These are phyloP conservation scores for Agriopis marginaria DNA, from an alignment of 2,888 invertebrate species.

Conservation along the genomic window DNA sequence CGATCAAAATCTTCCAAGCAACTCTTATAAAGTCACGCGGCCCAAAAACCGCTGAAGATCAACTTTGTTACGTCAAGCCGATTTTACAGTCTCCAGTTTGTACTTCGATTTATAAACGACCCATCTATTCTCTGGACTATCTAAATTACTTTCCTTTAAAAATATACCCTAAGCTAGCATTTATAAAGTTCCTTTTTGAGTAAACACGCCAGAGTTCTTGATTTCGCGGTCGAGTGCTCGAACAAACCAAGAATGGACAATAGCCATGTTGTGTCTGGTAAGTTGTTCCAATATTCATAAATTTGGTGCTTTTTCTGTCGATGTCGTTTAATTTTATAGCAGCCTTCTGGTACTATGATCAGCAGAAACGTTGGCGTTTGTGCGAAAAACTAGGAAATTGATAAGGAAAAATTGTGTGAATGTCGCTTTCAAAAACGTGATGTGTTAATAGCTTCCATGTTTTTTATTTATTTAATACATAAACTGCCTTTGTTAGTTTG, in stretches of 20 bases:
- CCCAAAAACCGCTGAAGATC: conserved; percentile 28
- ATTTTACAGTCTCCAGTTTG: conserved; percentile 51
- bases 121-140: conserved; percentile 39
- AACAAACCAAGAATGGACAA: conserved; percentile 56
- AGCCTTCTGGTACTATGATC: conserved; percentile 19
- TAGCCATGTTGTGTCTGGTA: conserved; percentile 47
- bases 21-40: conserved; percentile 6
- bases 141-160: not conserved
- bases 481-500: too few relatives aligned
- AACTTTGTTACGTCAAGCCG: conserved; percentile 37
- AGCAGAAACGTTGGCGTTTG: conserved; percentile 17
- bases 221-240: conserved; percentile 58
- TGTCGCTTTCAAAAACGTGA: not conserved
- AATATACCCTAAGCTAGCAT: conserved; percentile 15
- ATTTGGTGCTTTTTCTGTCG: conserved; percentile 48
- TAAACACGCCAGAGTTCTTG: conserved; percentile 47
- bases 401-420: not conserved
- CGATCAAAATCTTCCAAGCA: conserved; percentile 19
- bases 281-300: conserved; percentile 58
- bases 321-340: conserved; percentile 46
- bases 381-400: conserved; percentile 8
- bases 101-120: conserved; percentile 53
- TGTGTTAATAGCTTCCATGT: not conserved
- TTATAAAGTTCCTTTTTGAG: conserved; percentile 23
- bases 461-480: too few relatives aligned